These are phyloP conservation scores for Fukomys damarensis DNA, from an alignment of 2,113 vertebrate genomes.

Conservation along the genomic window DNA sequence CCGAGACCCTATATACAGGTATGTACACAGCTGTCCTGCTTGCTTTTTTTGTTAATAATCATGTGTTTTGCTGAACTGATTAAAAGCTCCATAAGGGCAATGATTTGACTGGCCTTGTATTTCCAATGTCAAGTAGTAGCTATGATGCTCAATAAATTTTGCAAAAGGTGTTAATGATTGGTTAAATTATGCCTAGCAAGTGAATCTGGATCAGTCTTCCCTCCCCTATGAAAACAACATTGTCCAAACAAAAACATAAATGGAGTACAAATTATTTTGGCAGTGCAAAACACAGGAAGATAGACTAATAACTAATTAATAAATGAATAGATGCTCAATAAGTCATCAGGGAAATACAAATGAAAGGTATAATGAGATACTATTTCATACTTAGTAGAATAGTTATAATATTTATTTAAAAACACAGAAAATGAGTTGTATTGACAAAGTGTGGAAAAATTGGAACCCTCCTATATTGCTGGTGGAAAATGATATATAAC, in stretches of 20 bases:
- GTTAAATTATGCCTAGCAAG: neutral
- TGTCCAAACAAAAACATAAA: constrained; percentile 35
- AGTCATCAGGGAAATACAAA: neutral
- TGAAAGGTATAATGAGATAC: neutral
- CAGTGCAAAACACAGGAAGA: neutral
- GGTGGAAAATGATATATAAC: neutral
- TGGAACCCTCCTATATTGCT: neutral
- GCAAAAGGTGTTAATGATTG: neutral
- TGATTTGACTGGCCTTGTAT: neutral
- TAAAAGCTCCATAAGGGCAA: neutral
- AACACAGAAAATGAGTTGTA: neutral
- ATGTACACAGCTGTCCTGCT: constrained; percentile 7
- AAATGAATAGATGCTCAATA: neutral
- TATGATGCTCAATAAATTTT: neutral
- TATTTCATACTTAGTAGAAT: neutral
- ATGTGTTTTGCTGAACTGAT: neutral
- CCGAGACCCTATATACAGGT: constrained; percentile 87
- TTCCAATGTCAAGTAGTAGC: neutral
- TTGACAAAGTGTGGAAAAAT: neutral
- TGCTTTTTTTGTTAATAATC: neutral
- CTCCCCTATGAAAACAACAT: neutral
- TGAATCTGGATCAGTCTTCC: neutral
- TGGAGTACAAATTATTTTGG: neutral
- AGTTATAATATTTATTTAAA: neutral
- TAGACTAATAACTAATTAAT: neutral